Base-by-base conservation (phyloP, 2,888 invertebrate species). In the Hypena proboscidalis region DNA sequence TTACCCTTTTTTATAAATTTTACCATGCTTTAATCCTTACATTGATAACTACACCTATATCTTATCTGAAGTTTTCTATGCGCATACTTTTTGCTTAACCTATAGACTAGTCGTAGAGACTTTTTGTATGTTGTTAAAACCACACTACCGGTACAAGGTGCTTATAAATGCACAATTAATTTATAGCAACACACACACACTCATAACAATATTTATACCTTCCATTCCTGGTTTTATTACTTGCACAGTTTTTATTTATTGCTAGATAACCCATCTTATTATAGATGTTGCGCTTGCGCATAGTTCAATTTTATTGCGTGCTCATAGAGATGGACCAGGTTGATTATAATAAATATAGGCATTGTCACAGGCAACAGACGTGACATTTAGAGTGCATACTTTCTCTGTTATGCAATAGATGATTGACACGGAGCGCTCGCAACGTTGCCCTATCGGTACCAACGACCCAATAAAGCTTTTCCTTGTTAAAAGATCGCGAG, bases 391-490 rank as follows among this genome's bases (percentile, higher is more conserved):
- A 64, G 45, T 61, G 66, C 60, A 62, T 61, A 63, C 82, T 85
- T 85, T 86, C 77, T 77, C 65, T 63, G 62, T 84, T 84, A 79
- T 78, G 80, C 68, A 85, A 88, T 61, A 47, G 46, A 68, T 86
- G 86, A 88, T 85, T 86, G 89, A 87, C 84, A 81, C 71, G 73
- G 50, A 53, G 70, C 64, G 74, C 70, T 74, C 70, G 73, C 82
- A 82, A 82, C 70, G 64, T 73, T 79, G 77, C 68, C 69, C 75
- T 80, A 80, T 80, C 78, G 75, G 70, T 67, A 15, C 15, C 67
- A 69, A 77, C 21, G 15, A 22, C 80, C 80, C 74, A 78, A 83
- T 81, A 58, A 71, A 75, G 72, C 73, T 77, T 82, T 84, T 80
- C 75, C 75, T 77, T 78, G 70, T 72, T 75, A 70, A 74, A 80